Conservation (phyloP, 1,140 invertebrate genomes). For the Leucophenga varia region DNA sequence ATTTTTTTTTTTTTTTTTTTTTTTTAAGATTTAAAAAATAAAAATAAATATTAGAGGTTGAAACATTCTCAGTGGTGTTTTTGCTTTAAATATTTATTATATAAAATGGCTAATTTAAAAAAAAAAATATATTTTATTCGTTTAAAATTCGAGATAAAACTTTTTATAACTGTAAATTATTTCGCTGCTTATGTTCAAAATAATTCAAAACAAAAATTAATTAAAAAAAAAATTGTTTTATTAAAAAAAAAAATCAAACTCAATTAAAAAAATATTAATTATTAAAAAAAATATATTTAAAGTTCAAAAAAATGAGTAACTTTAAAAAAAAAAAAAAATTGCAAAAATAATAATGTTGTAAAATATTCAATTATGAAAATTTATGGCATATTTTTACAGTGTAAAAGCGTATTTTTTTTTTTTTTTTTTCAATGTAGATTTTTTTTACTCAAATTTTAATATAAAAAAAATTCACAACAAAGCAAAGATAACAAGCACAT, state of each 20-base stretch:
- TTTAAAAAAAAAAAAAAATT: too few species aligned
- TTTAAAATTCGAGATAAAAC: too few species aligned
- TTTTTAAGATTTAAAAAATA: background rate
- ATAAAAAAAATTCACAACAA: conserved; percentile 1
- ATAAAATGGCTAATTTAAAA: background rate
- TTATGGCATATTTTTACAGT: conserved; percentile 27
- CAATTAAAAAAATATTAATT: background rate
- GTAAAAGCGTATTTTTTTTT: conserved; percentile 40
- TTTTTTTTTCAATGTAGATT: conserved; percentile 11
- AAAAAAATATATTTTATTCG: background rate
- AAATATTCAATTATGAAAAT: too few species aligned
- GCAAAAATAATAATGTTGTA: too few species aligned
- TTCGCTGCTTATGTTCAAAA: background rate
- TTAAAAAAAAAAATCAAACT: background rate
- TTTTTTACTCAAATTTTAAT: conserved; percentile 20
- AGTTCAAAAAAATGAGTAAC: too few species aligned
- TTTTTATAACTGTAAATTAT: too few species aligned
- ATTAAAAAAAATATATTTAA: background rate
- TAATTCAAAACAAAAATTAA: background rate
- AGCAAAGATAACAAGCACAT: conserved; percentile 5
- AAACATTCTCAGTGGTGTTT: background rate
- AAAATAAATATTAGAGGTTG: background rate
- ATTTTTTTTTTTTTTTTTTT: background rate
- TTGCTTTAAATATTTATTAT: too few species aligned
- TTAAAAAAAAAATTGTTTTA: conserved; percentile 1